phyloP scores from a whole-genome alignment of 2,797 vertebrate genomes.

The Anabas testudineus region DNA sequence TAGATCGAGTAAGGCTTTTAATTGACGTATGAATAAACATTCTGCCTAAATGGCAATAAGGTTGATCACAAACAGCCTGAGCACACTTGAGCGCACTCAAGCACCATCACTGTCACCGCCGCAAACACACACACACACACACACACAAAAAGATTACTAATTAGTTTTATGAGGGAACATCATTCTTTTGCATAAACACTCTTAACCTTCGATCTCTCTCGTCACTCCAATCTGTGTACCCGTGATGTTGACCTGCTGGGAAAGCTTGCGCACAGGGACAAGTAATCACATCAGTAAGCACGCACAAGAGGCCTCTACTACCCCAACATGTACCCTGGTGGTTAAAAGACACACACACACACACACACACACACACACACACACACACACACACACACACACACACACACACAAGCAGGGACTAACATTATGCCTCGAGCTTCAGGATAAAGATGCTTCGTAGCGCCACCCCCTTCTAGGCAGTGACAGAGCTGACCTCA shows the following conservation, averaged over 20 bases:
- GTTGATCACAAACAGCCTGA: slow-evolving; percentile 48
- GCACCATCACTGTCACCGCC: slow-evolving; percentile 18
- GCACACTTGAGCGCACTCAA: slow-evolving; percentile 52
- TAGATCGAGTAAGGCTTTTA: slow-evolving; percentile 52
- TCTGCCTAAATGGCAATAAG: slow-evolving; percentile 56
- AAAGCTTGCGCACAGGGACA: slow-evolving; percentile 12
- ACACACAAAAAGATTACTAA: slow-evolving; percentile 60
- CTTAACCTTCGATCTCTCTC: slow-evolving; percentile 42
- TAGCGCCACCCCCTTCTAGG: slow-evolving; percentile 19
- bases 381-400: slow-evolving; percentile 4
- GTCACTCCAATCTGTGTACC: slow-evolving; percentile 2
- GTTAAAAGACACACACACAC: slow-evolving; percentile 25
- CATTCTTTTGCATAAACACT: slow-evolving; percentile 54
- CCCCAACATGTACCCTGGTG: not conserved
- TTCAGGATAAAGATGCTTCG: slow-evolving; percentile 38
- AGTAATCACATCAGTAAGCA: slow-evolving; percentile 42
- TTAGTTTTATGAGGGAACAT: slow-evolving; percentile 58
- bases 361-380: slow-evolving; percentile 15
- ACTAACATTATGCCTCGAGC: slow-evolving; percentile 26
- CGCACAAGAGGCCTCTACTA: slow-evolving; percentile 39
- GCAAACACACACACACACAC: slow-evolving; percentile 30
- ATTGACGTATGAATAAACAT: slow-evolving; percentile 68
- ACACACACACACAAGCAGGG: slow-evolving; percentile 19
- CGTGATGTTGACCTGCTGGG: slow-evolving; percentile 2
- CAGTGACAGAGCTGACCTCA: slow-evolving; percentile 45